These are phyloP conservation scores for Siderastrea radians DNA, from an alignment of 92 coral and sea anemone genomes.

Conservation along the genomic window DNA sequence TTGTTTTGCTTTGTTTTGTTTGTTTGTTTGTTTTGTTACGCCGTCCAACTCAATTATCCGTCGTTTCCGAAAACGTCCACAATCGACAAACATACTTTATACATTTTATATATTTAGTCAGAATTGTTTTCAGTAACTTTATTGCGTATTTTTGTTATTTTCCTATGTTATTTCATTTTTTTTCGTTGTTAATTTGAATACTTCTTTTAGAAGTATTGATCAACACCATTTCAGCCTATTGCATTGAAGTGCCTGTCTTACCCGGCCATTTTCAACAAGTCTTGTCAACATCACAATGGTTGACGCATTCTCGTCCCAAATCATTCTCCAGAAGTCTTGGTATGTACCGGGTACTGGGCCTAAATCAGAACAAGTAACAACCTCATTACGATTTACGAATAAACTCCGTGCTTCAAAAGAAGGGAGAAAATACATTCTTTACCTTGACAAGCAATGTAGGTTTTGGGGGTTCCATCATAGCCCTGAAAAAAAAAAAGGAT, in stretches of 20 bases:
- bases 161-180: too few relatives aligned
- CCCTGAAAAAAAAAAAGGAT: conserved; percentile 32
- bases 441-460: conserved; percentile 94
- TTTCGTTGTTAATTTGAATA: too few relatives aligned
- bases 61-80: too few relatives aligned
- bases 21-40: too few relatives aligned
- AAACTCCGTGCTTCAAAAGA: neutral
- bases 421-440: neutral
- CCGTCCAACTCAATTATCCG: too few relatives aligned
- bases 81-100: too few relatives aligned
- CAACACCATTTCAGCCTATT: too few relatives aligned
- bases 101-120: too few relatives aligned
- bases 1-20: too few relatives aligned
- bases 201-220: too few relatives aligned
- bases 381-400: conserved; percentile 21
- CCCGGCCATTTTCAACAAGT: conserved; percentile 86
- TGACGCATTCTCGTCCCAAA: conserved; percentile 82
- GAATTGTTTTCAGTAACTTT: too few relatives aligned
- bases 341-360: conserved; percentile 67
- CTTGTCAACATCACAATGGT: conserved; percentile 91
- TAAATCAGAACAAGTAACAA: neutral
- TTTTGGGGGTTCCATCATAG: conserved; percentile 72
- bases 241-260: conserved; percentile 18
- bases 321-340: conserved; percentile 92
- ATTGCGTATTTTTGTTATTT: too few relatives aligned